These are phyloP conservation scores for Macrostomum cliftonense DNA, from an alignment of 2,888 invertebrate species.

Conservation along the genomic window DNA sequence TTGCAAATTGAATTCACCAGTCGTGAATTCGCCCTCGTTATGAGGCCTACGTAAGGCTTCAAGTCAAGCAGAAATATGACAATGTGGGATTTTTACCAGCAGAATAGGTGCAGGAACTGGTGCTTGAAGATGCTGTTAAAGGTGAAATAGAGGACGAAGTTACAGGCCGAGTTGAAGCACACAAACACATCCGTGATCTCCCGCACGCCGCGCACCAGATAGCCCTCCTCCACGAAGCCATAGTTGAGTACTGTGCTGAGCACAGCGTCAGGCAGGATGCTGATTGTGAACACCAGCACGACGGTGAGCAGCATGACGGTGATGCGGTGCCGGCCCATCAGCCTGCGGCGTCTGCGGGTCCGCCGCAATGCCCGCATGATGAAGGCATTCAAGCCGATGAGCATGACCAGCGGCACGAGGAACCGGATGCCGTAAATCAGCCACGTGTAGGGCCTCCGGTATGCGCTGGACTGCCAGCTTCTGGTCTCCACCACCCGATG, in stretches of 20 bases:
- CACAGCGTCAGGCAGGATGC: conserved; percentile 33
- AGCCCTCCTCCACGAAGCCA: conserved; percentile 28
- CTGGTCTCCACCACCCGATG: conserved; percentile 14
- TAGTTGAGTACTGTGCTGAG: conserved; percentile 29
- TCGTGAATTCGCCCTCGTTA: too few species aligned
- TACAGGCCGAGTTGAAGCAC: conserved; percentile 29
- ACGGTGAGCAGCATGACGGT: conserved; percentile 31
- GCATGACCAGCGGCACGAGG: conserved; percentile 26
- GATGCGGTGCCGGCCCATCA: conserved; percentile 26
- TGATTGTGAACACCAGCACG: conserved; percentile 29
- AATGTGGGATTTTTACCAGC: conserved; percentile 1
- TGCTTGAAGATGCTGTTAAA: conserved; percentile 27
- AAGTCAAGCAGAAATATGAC: too few species aligned
- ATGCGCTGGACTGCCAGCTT: conserved; percentile 12
- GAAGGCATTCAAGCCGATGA: conserved; percentile 23
- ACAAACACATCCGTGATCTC: conserved; percentile 33
- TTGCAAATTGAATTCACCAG: too few species aligned
- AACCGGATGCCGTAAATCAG: conserved; percentile 25
- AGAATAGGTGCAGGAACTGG: conserved; percentile 24
- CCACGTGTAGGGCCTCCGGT: conserved; percentile 27
- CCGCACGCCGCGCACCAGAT: conserved; percentile 25
- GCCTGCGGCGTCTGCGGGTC: conserved; percentile 13
- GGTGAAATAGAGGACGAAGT: conserved; percentile 28
- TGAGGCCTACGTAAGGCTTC: too few species aligned
- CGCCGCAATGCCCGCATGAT: conserved; percentile 26